Evolutionary conservation across 2,113 vertebrate species (phyloP).

Genomic region (Columba livia): DNA sequence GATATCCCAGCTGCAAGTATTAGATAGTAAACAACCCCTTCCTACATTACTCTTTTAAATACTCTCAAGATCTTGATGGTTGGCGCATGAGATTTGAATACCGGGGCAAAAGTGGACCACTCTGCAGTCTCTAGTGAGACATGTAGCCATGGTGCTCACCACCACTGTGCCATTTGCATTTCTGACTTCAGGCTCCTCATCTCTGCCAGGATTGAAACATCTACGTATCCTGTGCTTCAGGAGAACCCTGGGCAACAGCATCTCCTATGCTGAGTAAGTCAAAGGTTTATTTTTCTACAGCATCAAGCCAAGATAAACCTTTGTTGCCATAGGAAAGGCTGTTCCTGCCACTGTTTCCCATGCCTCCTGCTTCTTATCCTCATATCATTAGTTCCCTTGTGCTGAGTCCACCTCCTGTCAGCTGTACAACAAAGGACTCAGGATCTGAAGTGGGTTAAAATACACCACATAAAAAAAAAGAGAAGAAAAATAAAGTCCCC

Average conservation of each 20-base stretch:
- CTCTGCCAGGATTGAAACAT: background rate
- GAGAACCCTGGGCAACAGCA: background rate
- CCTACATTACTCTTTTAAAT: background rate
- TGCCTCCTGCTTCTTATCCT: background rate
- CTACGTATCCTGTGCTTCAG: background rate
- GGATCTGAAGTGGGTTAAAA: background rate
- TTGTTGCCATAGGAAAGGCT: background rate
- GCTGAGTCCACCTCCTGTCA: background rate
- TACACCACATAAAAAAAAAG: background rate
- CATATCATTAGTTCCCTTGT: background rate
- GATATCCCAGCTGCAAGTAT: background rate
- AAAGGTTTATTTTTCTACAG: background rate
- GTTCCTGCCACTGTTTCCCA: background rate
- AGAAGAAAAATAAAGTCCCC: background rate
- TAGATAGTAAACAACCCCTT: background rate
- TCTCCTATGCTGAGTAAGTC: fast-evolving
- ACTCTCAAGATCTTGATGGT: background rate
- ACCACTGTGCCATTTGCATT: fast-evolving
- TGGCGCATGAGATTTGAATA: background rate
- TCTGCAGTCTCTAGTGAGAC: background rate
- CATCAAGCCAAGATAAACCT: background rate
- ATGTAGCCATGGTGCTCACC: background rate
- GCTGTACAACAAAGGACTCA: background rate
- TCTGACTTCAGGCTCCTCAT: background rate
- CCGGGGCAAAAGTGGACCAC: background rate